Conservation (phyloP, 1,140 invertebrate genomes). For the Sipha flava region DNA sequence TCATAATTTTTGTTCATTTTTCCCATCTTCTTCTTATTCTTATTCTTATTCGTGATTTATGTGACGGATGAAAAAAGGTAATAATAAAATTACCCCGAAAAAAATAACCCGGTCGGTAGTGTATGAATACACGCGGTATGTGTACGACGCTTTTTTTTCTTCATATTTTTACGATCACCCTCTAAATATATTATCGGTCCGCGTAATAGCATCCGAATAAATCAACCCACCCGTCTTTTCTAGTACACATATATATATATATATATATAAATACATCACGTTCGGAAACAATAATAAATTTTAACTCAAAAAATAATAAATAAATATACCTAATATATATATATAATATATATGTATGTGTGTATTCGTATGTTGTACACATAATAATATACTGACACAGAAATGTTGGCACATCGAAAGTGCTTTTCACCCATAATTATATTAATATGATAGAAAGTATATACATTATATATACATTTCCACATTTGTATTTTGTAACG, state of each 20-base stretch:
- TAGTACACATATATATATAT: too few relatives aligned
- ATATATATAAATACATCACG: too few relatives aligned
- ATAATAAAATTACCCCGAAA: slow-evolving; percentile 23
- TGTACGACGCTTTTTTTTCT: background rate
- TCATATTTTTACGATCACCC: slow-evolving; percentile 16
- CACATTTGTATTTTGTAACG: slow-evolving; percentile 25
- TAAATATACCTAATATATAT: background rate
- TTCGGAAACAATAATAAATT: background rate
- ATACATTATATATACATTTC: background rate
- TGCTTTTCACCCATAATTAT: too few relatives aligned
- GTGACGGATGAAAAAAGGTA: slow-evolving; percentile 25
- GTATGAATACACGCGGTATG: background rate
- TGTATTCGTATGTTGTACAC: background rate
- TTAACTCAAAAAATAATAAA: background rate
- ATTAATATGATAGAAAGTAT: too few relatives aligned
- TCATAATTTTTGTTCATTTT: slow-evolving; percentile 3
- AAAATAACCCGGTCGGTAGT: background rate
- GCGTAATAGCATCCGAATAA: slow-evolving; percentile 9
- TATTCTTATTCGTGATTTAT: slow-evolving; percentile 32
- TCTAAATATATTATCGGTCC: background rate
- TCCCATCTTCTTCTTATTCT: background rate
- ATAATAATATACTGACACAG: background rate
- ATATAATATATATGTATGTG: background rate
- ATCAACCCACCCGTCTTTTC: background rate
- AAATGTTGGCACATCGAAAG: background rate